Conservation (phyloP, 2,113 vertebrate species). For the Chlorodrepanis virens region DNA sequence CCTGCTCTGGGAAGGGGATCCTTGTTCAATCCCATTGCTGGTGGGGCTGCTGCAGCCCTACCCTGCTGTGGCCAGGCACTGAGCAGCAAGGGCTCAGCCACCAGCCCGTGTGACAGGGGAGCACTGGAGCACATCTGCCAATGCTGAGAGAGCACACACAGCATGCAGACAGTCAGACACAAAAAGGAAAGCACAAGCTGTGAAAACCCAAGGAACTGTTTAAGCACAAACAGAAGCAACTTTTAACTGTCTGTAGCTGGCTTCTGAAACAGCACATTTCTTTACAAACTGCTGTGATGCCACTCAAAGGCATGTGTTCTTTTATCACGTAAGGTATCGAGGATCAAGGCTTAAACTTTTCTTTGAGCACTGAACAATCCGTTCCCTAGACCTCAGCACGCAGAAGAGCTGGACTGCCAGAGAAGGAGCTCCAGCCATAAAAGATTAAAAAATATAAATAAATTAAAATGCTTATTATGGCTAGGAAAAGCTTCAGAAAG, state of each 20-base stretch:
- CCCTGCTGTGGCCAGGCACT: not conserved
- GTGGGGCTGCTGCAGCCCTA: not conserved
- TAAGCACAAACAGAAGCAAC: not conserved
- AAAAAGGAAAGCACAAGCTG: not conserved
- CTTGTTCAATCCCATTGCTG: not conserved
- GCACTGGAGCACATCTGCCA: not conserved
- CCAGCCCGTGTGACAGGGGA: not conserved
- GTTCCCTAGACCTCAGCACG: not conserved
- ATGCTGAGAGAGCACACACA: accelerated
- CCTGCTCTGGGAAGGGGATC: not conserved
- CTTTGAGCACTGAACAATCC: accelerated
- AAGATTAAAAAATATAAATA: not conserved
- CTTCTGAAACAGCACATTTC: not conserved
- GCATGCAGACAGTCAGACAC: not conserved
- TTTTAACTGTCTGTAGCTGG: not conserved
- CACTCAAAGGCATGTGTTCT: not conserved
- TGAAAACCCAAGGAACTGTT: not conserved
- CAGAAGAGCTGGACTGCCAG: not conserved
- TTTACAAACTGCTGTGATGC: not conserved
- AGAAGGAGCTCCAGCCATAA: not conserved
- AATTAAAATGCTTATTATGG: not conserved
- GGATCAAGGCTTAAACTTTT: not conserved
- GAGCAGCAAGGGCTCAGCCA: not conserved
- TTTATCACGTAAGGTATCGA: not conserved
- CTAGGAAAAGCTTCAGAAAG: not conserved